Evolutionary conservation across 2,888 invertebrate species (phyloP), one percentile per base, ranked within the genome.

Genomic region (Ceramica pisi): DNA sequence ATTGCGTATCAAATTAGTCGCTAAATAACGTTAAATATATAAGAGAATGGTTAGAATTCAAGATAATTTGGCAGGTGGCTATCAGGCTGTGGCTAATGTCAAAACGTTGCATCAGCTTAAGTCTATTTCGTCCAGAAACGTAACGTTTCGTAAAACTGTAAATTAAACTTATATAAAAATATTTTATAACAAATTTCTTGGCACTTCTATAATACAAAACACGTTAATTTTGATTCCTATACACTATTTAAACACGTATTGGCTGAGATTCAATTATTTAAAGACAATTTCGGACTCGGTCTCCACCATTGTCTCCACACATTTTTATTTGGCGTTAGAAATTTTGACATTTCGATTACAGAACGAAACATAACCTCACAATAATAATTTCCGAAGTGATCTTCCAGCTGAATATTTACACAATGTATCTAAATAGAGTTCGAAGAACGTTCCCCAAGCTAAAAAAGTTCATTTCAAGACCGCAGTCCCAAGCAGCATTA

Each of bases 81-180:
- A 77, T 67, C 81, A 80, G 76, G 69, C 75, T 67, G 71, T 72
- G 59, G 67, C 59, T 85, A 83, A 87, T 89, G 92, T 92, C 93
- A 93, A 92, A 94, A 92, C 83, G 90, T 94, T 94, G 94, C 94
- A 94, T 94, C 94, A 94, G 94, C 92, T 82, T 50, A 44, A n/a
- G 46, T 50, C 75, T 79, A 69, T 67, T 65, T 60, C 78, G 84
- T 87, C 81, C 70, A 67, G 69, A 75, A 85, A 84, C 48, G 0
- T 35, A 16, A 23, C 14, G 7, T 14, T 71, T 67, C 16, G 41
- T 67, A 67, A 41, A 6, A 50, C 1, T 6, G 1, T 7, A 67
- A 41, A 56, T 14, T 67, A 14, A 10, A 50, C 26, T 38, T 26
- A 3, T 12, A 10, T 7, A n/a, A 0, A 50, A 16, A 8, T n/a